Conservation (phyloP, 2,888 invertebrate genomes). For the Metellina segmentata region DNA sequence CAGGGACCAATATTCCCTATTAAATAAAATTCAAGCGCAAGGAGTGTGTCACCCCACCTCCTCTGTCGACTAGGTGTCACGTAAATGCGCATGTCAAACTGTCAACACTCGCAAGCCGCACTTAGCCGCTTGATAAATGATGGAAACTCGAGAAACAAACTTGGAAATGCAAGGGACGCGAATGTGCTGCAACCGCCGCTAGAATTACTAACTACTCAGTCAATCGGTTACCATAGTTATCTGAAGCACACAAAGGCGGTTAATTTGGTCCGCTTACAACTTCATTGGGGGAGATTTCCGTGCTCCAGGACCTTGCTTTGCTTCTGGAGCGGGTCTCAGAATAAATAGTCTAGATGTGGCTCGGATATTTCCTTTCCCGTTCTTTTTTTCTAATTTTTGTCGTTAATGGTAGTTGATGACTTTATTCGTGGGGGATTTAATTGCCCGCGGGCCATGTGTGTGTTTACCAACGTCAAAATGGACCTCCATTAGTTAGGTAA, state of each 20-base stretch:
- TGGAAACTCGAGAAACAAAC: constrained; percentile 52
- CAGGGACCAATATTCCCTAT: too few species aligned
- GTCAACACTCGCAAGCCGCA: constrained; percentile 60
- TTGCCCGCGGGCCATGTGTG: constrained; percentile 21
- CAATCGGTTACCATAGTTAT: constrained; percentile 75
- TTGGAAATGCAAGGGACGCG: constrained; percentile 56
- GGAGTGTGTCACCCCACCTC: too few species aligned
- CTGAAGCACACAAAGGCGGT: constrained; percentile 63
- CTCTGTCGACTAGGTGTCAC: constrained; percentile 40
- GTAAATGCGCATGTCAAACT: constrained; percentile 70
- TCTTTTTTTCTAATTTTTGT: constrained; percentile 22
- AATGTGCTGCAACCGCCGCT: constrained; percentile 38
- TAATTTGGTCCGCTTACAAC: constrained; percentile 68
- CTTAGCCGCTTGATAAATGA: constrained; percentile 69
- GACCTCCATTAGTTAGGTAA: constrained; percentile 51
- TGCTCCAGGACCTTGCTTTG: constrained; percentile 23
- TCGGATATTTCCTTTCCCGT: constrained; percentile 19
- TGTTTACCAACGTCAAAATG: constrained; percentile 44
- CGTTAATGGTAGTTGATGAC: constrained; percentile 68
- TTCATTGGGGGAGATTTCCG: constrained; percentile 62
- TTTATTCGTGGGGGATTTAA: constrained; percentile 60
- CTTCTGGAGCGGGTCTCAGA: constrained; percentile 33
- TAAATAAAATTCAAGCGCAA: too few species aligned
- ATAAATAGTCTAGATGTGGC: constrained; percentile 49
- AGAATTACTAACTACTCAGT: constrained; percentile 71